Percentiles rank a stretch among this genome's conserved stretches.
phyloP scores from a whole-genome alignment of 1,140 invertebrate species.

The Drosophila asahinai region DNA sequence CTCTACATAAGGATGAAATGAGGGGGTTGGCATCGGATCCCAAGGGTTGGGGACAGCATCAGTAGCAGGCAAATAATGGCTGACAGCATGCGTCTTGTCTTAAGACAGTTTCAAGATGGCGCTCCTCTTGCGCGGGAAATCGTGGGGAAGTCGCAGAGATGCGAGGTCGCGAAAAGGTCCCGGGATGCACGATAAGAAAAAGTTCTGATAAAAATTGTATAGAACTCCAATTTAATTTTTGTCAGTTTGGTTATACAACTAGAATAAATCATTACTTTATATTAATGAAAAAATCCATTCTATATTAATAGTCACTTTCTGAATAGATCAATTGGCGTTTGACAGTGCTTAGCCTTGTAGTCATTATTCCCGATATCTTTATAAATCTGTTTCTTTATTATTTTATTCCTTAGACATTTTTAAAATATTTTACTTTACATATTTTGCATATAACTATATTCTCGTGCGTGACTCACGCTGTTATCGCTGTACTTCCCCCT shows the following conservation, averaged over 20 bases:
- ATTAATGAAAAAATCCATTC: too few relatives aligned
- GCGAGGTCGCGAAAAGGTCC: constrained; percentile 17
- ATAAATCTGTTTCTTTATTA: neutral
- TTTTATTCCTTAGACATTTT: neutral
- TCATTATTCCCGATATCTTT: too few relatives aligned
- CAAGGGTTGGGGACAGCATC: constrained; percentile 9
- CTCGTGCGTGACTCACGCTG: constrained; percentile 20
- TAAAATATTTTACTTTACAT: too few relatives aligned
- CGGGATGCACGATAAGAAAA: neutral
- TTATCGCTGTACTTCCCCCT: constrained; percentile 22
- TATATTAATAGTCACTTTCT: too few relatives aligned
- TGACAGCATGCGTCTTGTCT: constrained; percentile 71
- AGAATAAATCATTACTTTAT: neutral
- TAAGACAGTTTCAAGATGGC: constrained; percentile 76
- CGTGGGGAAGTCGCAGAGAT: constrained; percentile 4
- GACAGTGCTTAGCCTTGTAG: too few relatives aligned
- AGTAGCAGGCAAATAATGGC: constrained; percentile 75
- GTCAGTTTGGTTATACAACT: neutral
- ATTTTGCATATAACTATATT: neutral
- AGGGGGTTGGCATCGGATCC: neutral
- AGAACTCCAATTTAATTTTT: too few relatives aligned
- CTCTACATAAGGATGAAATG: constrained; percentile 8
- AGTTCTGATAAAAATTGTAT: too few relatives aligned
- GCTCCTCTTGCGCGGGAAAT: constrained; percentile 17
- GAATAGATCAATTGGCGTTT: too few relatives aligned